Evolutionary conservation across 2,888 invertebrate species (phyloP).

Genomic region (Drosophila meridiana): DNA sequence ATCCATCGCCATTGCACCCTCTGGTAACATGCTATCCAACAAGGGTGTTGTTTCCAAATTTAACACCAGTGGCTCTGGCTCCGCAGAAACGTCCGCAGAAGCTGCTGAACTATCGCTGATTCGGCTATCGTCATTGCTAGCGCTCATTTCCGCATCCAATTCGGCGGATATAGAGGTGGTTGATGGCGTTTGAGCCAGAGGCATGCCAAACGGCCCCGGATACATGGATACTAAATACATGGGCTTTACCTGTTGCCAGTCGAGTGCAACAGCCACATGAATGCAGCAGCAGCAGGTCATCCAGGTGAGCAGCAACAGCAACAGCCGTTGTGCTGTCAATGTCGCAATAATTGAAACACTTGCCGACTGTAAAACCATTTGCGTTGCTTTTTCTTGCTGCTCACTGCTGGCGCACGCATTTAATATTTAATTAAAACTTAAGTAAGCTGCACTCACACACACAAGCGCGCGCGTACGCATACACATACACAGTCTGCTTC

Average conservation of each 20-base stretch:
- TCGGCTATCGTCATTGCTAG: conserved; percentile 48
- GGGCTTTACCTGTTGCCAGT: conserved; percentile 83
- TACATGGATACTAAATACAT: conserved; percentile 84
- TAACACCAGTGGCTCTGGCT: conserved; percentile 75
- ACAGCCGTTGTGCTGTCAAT: conserved; percentile 46
- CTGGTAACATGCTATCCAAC: conserved; percentile 75
- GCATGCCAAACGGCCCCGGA: conserved; percentile 62
- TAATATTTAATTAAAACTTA: conserved; percentile 59
- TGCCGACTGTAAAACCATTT: conserved; percentile 73
- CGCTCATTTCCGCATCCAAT: conserved; percentile 72
- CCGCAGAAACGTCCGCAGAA: conserved; percentile 27
- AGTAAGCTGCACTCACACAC: conserved; percentile 41
- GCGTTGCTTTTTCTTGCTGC: conserved; percentile 52
- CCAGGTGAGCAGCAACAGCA: conserved; percentile 36
- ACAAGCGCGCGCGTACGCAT: conserved; percentile 17
- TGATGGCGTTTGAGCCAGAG: conserved; percentile 41
- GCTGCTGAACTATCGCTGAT: conserved; percentile 45
- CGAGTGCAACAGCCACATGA: conserved; percentile 62
- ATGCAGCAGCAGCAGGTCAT: conserved; percentile 40
- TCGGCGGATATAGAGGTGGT: conserved; percentile 55
- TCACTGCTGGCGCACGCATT: conserved; percentile 63
- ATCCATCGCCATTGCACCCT: conserved; percentile 82
- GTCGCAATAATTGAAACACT: conserved; percentile 54
- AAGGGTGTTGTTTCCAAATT: conserved; percentile 82
- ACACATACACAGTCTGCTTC: conserved; percentile 29